Evolutionary conservation across 2,888 invertebrate species (phyloP).

Genomic region (Agrochola litura): DNA sequence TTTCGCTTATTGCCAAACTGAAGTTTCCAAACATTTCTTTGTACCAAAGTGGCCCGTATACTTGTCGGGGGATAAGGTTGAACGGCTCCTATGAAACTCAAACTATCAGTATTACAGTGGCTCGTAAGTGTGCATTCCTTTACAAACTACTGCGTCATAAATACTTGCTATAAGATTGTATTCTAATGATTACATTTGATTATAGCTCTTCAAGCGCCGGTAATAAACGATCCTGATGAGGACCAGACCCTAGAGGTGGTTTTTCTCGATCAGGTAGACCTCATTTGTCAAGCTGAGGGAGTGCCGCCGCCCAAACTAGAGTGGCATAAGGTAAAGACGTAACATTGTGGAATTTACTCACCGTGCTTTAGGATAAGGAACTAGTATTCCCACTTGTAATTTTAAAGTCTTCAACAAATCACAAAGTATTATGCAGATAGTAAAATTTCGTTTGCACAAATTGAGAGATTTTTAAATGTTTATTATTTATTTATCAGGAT

Average conservation of each 20-base stretch:
- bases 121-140: slow-evolving; percentile 70
- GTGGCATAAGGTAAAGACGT: slow-evolving; percentile 93
- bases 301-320: slow-evolving; percentile 92
- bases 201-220: slow-evolving; percentile 72
- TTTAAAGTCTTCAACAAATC: neutral
- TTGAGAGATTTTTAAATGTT: neutral
- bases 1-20: slow-evolving; percentile 78
- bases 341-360: neutral
- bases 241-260: slow-evolving; percentile 72
- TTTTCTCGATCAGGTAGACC: slow-evolving; percentile 72
- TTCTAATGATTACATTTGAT: neutral
- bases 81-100: slow-evolving; percentile 65
- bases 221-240: slow-evolving; percentile 67
- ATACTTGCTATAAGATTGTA: neutral
- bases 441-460: neutral
- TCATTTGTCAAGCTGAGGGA: slow-evolving; percentile 90
- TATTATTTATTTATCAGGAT: slow-evolving; percentile 59
- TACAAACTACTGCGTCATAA: neutral
- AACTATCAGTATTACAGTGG: slow-evolving; percentile 74
- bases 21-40: slow-evolving; percentile 74
- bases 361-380: neutral
- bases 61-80: slow-evolving; percentile 72
- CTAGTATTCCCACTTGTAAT: neutral
- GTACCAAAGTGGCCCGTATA: slow-evolving; percentile 77
- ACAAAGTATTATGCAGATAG: neutral